These are phyloP conservation scores for Leucophenga montana DNA, from an alignment of 2,888 invertebrate species.

Conservation along the genomic window DNA sequence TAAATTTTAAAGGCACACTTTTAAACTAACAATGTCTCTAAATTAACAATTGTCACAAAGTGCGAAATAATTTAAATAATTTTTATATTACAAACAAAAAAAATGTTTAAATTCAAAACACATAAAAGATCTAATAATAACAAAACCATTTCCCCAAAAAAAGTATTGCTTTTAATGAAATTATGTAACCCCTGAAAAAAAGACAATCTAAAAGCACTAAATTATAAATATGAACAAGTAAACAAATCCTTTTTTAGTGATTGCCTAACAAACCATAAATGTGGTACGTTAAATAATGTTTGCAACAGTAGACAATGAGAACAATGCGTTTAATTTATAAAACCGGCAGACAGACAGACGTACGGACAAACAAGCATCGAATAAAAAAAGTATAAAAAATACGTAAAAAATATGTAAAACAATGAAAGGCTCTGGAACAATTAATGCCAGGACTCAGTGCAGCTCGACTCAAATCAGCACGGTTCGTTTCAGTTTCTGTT, in stretches of 20 bases:
- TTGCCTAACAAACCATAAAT: conserved; percentile 57
- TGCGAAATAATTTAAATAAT: conserved; percentile 1
- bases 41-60: not conserved
- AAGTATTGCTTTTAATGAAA: conserved; percentile 19
- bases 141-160: conserved; percentile 41
- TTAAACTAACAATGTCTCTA: no score
- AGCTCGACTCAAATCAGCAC: no score
- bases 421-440: conserved; percentile 19
- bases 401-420: not conserved
- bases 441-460: not conserved
- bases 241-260: conserved; percentile 49
- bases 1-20: no score
- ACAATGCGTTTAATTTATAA: conserved; percentile 18
- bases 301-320: not conserved
- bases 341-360: conserved; percentile 30
- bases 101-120: conserved; percentile 9
- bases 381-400: not conserved
- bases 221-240: conserved; percentile 42
- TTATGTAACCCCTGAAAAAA: conserved; percentile 3
- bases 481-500: no score
- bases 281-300: conserved; percentile 12
- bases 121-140: conserved; percentile 5
- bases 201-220: conserved; percentile 14
- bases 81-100: not conserved
- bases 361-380: not conserved